Conservation (phyloP, 2,888 invertebrate genomes). For the Chouioia cunea region DNA sequence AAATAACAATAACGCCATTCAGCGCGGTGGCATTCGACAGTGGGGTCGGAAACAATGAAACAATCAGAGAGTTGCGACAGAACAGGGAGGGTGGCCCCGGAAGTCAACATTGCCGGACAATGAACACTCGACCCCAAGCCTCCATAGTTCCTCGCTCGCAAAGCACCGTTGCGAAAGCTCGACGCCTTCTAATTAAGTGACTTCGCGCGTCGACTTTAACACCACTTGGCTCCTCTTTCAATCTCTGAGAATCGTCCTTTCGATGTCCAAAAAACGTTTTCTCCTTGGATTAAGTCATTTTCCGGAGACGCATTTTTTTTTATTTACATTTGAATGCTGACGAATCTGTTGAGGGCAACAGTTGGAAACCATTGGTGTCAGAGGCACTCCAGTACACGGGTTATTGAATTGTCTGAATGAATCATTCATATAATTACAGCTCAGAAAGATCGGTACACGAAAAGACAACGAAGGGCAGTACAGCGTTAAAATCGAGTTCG, state of each 20-base stretch:
- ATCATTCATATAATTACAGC: neutral
- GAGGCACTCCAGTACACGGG: no score
- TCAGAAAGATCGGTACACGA: no score
- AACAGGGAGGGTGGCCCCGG: conserved; percentile 53
- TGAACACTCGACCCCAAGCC: conserved; percentile 54
- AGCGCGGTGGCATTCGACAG: conserved; percentile 62
- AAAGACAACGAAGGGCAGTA: no score
- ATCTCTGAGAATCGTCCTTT: no score
- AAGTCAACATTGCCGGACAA: conserved; percentile 66
- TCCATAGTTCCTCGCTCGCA: conserved; percentile 1
- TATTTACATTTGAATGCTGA: no score
- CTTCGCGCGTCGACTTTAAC: conserved; percentile 33
- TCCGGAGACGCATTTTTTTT: no score
- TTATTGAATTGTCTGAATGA: conserved; percentile 12
- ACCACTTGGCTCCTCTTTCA: neutral
- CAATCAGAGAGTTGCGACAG: conserved; percentile 56
- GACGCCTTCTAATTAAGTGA: conserved; percentile 33
- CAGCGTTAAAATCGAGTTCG: no score
- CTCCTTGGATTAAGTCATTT: no score
- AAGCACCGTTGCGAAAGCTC: neutral
- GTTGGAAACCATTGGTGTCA: no score
- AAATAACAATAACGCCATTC: conserved; percentile 65
- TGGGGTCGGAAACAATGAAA: conserved; percentile 67
- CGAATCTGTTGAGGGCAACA: no score
- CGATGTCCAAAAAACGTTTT: no score